Conservation (phyloP, 2,888 invertebrate species). For the Lepidocyrtinus sp. region DNA sequence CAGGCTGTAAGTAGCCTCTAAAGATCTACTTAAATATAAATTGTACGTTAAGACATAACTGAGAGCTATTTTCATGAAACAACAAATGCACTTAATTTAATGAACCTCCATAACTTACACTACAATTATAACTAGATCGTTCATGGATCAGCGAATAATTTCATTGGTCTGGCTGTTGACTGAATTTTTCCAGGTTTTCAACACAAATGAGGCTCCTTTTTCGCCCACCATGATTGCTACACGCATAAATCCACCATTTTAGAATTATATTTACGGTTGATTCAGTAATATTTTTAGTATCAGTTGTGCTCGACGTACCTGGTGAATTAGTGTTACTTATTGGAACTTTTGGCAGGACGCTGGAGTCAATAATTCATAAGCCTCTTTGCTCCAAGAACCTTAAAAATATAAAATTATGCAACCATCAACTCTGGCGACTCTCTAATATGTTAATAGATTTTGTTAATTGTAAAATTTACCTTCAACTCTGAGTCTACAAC, state of each 20-base stretch:
- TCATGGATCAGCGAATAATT: constrained; percentile 51
- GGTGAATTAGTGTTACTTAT: constrained; percentile 53
- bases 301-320: too few species aligned
- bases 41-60: not conserved
- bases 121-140: not conserved
- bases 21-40: not conserved
- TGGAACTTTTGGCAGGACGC: constrained; percentile 45
- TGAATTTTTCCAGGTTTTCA: constrained; percentile 43
- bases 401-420: constrained; percentile 11
- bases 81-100: not conserved
- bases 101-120: not conserved
- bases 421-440: not conserved
- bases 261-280: not conserved
- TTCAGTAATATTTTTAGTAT: not conserved
- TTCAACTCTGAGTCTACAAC: constrained; percentile 61
- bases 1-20: too few species aligned
- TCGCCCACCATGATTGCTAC: constrained; percentile 52
- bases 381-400: constrained; percentile 53
- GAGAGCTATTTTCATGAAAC: not conserved
- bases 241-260: constrained; percentile 18
- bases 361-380: constrained; percentile 62
- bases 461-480: constrained; percentile 23
- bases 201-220: constrained; percentile 48
- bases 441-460: not conserved
- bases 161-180: constrained; percentile 50